A percentile compares a stretch with the other conserved stretches of the same genome.
Conservation (phyloP, 2,888 invertebrate species). For the Mesodorylaimus sp. region DNA sequence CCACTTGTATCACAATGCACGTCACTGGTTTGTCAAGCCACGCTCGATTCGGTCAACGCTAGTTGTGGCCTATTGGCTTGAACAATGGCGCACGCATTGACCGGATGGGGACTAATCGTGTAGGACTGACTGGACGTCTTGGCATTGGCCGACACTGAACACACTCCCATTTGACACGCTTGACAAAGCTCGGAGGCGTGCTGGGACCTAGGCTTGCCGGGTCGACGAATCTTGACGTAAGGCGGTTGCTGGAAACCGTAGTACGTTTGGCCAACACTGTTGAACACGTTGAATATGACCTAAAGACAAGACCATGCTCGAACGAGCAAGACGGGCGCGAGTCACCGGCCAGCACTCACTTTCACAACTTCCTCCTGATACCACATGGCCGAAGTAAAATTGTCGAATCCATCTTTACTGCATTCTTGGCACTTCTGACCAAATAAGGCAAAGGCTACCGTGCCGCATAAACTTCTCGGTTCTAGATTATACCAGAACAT, state of each 20-base stretch:
- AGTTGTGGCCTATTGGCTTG: too few relatives aligned
- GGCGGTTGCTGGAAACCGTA: constrained; percentile 34
- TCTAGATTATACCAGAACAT: constrained; percentile 32
- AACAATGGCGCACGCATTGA: too few relatives aligned
- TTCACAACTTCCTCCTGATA: constrained; percentile 38
- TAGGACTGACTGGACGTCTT: too few relatives aligned
- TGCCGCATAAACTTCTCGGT: constrained; percentile 17
- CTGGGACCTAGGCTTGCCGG: constrained; percentile 35
- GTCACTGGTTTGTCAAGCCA: too few relatives aligned
- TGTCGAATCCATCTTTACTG: constrained; percentile 32
- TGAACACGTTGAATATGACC: constrained; percentile 35
- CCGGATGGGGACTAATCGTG: too few relatives aligned
- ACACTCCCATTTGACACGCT: constrained; percentile 34
- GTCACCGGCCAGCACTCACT: constrained; percentile 19
- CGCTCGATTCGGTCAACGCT: too few relatives aligned
- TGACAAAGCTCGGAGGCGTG: constrained; percentile 36
- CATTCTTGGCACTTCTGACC: constrained; percentile 36
- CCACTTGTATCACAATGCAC: too few relatives aligned
- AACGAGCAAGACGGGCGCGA: not conserved
- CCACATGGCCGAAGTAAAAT: constrained; percentile 39
- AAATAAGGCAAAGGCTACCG: constrained; percentile 34
- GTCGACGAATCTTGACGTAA: constrained; percentile 30
- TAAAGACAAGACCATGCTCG: constrained; percentile 14
- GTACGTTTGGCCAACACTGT: constrained; percentile 33
- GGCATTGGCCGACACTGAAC: too few relatives aligned